Percentiles rank a stretch among this genome's conserved stretches.
Conservation (phyloP, 1,140 invertebrate genomes). For the Macrobrachium rosenbergii region DNA sequence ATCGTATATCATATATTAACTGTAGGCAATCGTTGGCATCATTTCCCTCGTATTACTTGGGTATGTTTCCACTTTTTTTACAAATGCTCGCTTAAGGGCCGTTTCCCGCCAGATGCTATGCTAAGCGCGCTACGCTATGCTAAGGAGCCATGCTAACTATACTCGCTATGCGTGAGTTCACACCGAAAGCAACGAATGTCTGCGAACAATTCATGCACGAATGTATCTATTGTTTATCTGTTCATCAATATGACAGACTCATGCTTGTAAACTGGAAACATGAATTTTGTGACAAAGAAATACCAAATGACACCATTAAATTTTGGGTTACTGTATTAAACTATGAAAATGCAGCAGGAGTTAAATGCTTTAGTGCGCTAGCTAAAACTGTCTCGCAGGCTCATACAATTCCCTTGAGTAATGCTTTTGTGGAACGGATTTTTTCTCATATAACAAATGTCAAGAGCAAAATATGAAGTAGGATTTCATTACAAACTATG, state of each 20-base stretch:
- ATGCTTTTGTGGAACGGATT: conserved; percentile 28
- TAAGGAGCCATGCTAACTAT: no score
- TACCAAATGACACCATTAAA: conserved; percentile 30
- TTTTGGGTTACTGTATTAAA: conserved; percentile 31
- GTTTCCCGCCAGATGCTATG: no score
- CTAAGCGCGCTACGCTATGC: no score
- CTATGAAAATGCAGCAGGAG: conserved; percentile 31
- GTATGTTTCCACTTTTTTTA: neutral
- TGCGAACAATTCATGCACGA: no score
- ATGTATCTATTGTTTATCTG: no score
- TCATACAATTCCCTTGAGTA: conserved; percentile 33
- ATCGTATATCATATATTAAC: conserved; percentile 22
- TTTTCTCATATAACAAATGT: conserved; percentile 30
- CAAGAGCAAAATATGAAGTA: conserved; percentile 29
- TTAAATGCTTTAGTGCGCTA: conserved; percentile 24
- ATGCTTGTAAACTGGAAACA: conserved; percentile 25
- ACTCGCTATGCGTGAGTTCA: no score
- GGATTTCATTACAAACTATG: conserved; percentile 13
- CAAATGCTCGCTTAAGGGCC: no score
- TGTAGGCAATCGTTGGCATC: neutral
- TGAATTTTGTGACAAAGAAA: conserved; percentile 25
- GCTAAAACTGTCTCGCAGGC: conserved; percentile 22
- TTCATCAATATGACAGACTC: conserved; percentile 28
- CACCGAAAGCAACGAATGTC: no score
- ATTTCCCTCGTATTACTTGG: conserved; percentile 2